Base-by-base conservation (phyloP, 2,797 vertebrate species). In the Salarias fasciatus region DNA sequence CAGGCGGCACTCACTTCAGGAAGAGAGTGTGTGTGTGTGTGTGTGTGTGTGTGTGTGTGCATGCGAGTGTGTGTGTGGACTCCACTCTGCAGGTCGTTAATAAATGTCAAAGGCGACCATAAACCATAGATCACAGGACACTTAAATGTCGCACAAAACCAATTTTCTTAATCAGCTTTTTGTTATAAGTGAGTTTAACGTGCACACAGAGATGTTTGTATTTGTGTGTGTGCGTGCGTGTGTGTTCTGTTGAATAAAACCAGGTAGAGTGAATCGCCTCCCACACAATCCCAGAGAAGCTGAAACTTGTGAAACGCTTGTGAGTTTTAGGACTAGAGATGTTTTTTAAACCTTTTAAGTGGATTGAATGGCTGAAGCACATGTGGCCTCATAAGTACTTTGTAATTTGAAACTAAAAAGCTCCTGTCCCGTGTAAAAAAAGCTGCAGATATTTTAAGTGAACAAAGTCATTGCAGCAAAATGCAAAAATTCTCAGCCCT, bases 1-100 rank as follows among this genome's bases (percentile, higher is more conserved):
- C n/a, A 55, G 45, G 14, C 30, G 12, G 5, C 11, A 11, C 9
- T 63, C 63, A 36, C 5, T 30, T 31, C 30, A 42, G 54, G 24
- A 30, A 72, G 43, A 11, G 28, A 24, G 8, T 10, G 36, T 11
- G 31, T 41, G 24, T 6, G 15, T n/a, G 10, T 8, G 3, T 2
- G 5, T 13, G 42, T 3, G 38, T 41, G 28, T 59, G 41, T 11
- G 29, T 35, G 40, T 29, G 4, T 10, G 36, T 49, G 57, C 0
- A 18, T 48, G 37, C 57, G 61, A 0, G 30, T 56, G 12, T 9
- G 47, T 42, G 49, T 68, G 38, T 31, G 38, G n/a, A n/a, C n/a
- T n/a, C n/a, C n/a, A n/a, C n/a, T n/a, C 57, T 37, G 47, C 35
- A 36, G 53, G 51, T 57, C 46, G 37, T 74, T 70, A 68, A 69